Conservation (phyloP, 2,888 invertebrate genomes). For the Acleris holmiana region DNA sequence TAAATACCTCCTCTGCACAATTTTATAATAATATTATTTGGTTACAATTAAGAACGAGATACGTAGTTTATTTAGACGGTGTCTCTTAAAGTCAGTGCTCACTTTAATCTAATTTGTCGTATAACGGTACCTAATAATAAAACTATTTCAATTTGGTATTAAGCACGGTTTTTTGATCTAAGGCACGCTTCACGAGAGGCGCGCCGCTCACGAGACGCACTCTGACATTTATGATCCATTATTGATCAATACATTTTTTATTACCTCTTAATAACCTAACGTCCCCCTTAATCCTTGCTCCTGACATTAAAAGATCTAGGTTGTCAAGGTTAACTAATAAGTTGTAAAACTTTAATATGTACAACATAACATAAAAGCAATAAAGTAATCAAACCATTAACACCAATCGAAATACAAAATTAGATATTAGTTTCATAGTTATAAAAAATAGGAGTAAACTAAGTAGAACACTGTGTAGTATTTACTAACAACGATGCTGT, state of each 20-base stretch:
- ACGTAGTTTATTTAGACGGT: conserved; percentile 34
- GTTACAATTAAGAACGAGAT: conserved; percentile 30
- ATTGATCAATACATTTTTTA: background rate
- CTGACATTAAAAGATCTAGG: conserved; percentile 1
- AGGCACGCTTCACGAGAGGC: conserved; percentile 12
- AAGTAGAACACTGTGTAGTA: conserved; percentile 41
- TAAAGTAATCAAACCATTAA: conserved; percentile 22
- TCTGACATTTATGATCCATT: conserved; percentile 2
- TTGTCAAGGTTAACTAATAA: conserved; percentile 18
- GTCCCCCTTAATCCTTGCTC: conserved; percentile 16
- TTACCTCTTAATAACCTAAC: conserved; percentile 1
- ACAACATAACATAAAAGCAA: conserved; percentile 25
- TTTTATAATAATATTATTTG: conserved; percentile 35
- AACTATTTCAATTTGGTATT: conserved; percentile 32
- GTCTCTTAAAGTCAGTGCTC: conserved; percentile 26
- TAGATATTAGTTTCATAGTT: conserved; percentile 25
- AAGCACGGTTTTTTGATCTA: conserved; percentile 28
- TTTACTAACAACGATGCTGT: conserved; percentile 45
- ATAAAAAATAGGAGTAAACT: conserved; percentile 31
- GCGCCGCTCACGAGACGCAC: conserved; percentile 2
- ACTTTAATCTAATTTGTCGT: conserved; percentile 30
- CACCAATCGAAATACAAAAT: conserved; percentile 31
- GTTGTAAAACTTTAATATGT: conserved; percentile 10
- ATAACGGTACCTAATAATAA: conserved; percentile 33
- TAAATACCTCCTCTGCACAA: conserved; percentile 32